Evolutionary conservation across 2,888 invertebrate species (phyloP), one percentile per base, ranked within the genome.

Genomic region (Chloroclystis v-ata): DNA sequence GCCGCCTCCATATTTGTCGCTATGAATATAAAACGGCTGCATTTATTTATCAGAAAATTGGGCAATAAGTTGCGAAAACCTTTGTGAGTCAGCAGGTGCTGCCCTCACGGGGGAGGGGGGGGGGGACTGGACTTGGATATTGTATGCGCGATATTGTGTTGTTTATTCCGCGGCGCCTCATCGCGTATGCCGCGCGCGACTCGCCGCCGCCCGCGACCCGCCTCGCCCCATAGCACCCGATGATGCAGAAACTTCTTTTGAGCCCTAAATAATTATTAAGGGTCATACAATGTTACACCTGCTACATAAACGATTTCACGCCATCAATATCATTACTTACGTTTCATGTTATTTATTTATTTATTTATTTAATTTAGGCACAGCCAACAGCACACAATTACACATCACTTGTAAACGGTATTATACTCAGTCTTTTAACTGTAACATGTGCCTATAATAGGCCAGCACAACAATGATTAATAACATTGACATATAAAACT

Each of bases 161-260:
- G 63, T 65, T 64, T 60, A 62, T 43, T 35, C 45, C 43, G 45
- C 45, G 35, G 37, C 56, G 29, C 41, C 67, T 69, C 69, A 69
- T 69, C 63, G 43, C 55, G 67, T 68, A 71, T 71, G 67, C 70
- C 28, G 49, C 37, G n/a, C 54, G 54, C 43, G 45, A 51, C 40
- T 43, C n/a, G 5, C 32, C 16, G n/a, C 0, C 29, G 28, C 13
- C 32, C 5, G 14, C 16, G 32, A 14, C 8, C 32, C 9, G 13
- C 30, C 14, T 1, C 14, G 2, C 30, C 11, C 13, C 8, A 14
- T 13, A 32, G 30, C 30, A 10, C 0, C 9, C 9, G n/a, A 12
- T 13, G 13, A 14, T 4, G 12, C 30, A 30, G 11, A 11, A 28
- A 10, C 11, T 28, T 7, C 10, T 7, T 11, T 11, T 8, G 4